A percentile compares a stretch with the other conserved stretches of the same genome.
phyloP scores from a whole-genome alignment of 2,888 invertebrate genomes.

The Tetanocera ferruginea region DNA sequence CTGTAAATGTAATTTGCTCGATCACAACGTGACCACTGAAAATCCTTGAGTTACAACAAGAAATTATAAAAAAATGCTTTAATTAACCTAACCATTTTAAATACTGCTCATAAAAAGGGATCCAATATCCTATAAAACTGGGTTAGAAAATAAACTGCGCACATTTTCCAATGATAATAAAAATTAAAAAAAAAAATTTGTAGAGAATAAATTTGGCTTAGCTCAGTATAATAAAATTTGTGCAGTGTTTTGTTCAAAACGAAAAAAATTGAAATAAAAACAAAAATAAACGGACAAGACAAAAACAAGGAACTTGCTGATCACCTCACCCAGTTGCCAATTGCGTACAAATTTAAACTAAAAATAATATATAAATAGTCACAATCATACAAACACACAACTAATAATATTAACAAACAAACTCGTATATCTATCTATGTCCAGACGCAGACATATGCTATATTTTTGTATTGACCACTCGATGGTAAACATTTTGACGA shows the following conservation, averaged over 20 bases:
- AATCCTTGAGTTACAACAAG: no score
- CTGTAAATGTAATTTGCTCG: no score
- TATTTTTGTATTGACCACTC: constrained; percentile 32
- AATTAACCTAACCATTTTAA: no score
- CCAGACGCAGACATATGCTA: constrained; percentile 13
- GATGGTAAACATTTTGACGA: constrained; percentile 52
- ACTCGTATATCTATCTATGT: not conserved
- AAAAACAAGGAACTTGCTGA: constrained; percentile 23
- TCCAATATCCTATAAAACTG: no score
- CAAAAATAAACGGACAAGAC: not conserved
- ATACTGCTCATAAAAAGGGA: no score
- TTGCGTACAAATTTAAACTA: constrained; percentile 34
- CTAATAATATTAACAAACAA: not conserved
- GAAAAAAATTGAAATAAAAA: not conserved
- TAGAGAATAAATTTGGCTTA: no score
- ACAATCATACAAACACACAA: constrained; percentile 8
- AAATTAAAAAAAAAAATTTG: no score
- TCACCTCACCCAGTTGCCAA: constrained; percentile 32
- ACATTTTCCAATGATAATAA: no score
- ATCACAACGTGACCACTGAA: no score
- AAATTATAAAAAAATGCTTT: no score
- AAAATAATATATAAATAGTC: not conserved
- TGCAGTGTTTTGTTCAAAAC: not conserved
- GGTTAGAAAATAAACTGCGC: no score
- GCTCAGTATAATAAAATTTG: no score